Conservation (phyloP, 2,797 vertebrate species). For the Takifugu rubripes region DNA sequence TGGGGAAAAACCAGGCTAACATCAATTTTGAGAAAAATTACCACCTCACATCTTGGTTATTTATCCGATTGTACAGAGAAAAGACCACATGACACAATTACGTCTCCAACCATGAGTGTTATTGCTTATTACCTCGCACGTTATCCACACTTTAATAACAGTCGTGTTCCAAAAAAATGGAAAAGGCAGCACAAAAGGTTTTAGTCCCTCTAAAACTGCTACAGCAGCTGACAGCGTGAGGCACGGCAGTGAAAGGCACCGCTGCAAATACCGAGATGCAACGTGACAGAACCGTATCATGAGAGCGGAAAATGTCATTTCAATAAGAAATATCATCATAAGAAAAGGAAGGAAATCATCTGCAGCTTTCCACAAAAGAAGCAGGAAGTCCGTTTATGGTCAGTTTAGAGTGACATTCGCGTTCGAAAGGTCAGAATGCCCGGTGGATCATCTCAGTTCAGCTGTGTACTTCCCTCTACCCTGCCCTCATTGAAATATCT, state of each 20-base stretch:
- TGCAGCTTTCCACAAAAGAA: conserved; percentile 21
- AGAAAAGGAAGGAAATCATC: conserved; percentile 4
- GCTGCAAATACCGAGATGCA: conserved; percentile 52
- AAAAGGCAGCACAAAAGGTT: conserved; percentile 47
- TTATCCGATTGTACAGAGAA: background rate
- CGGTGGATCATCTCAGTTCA: conserved; percentile 23
- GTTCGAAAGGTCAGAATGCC: conserved; percentile 22
- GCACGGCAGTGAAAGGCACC: conserved; percentile 69
- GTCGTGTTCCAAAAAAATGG: conserved; percentile 16
- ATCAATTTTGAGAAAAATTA: too few relatives aligned
- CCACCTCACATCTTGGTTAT: background rate
- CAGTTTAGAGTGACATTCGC: conserved; percentile 41
- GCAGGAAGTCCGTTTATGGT: conserved; percentile 33
- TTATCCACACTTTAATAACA: conserved; percentile 29
- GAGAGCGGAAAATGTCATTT: conserved; percentile 3
- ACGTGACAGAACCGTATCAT: conserved; percentile 16
- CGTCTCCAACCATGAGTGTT: conserved; percentile 34
- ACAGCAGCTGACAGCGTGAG: conserved; percentile 41
- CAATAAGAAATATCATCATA: conserved; percentile 4
- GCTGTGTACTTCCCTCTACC: conserved; percentile 23
- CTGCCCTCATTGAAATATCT: background rate
- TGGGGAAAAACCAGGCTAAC: too few relatives aligned
- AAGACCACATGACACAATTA: conserved; percentile 5
- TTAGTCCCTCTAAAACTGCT: background rate
- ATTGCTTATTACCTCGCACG: conserved; percentile 36